A percentile compares a stretch with the other conserved stretches of the same genome.
Conservation (phyloP, 2,888 invertebrate genomes). For the Trilocha varians region DNA sequence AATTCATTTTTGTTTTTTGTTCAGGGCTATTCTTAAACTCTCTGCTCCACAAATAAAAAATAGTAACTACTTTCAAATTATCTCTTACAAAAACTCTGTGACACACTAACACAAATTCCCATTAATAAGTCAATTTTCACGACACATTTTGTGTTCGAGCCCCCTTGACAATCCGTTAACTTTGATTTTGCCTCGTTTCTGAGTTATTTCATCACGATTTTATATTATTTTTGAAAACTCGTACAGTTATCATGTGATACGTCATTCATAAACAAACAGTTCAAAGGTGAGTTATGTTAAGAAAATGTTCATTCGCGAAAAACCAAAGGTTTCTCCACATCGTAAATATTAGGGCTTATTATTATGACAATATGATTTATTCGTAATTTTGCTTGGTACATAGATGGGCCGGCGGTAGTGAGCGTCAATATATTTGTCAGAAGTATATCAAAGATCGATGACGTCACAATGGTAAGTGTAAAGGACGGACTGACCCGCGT, state of each 20-base stretch:
- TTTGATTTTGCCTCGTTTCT: constrained; percentile 13
- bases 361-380: constrained; percentile 32
- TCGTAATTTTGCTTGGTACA: constrained; percentile 70
- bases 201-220: neutral
- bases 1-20: neutral
- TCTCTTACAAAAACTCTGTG: constrained; percentile 20
- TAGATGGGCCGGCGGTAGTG: constrained; percentile 95
- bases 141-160: constrained; percentile 21
- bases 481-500: constrained; percentile 53
- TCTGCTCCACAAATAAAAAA: neutral
- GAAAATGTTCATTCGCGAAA: neutral
- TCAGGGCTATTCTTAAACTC: neutral
- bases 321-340: neutral
- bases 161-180: constrained; percentile 13
- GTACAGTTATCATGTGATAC: no score
- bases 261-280: no score
- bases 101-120: constrained; percentile 70
- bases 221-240: no score
- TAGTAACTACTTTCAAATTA: neutral
- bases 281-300: neutral
- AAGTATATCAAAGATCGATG: constrained; percentile 99
- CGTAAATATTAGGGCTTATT: constrained; percentile 38
- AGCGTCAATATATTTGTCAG: constrained; percentile 98
- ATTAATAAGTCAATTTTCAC: constrained; percentile 46
- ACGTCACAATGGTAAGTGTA: constrained; percentile 98